These are phyloP conservation scores for Schizotus pectinicornis DNA, from an alignment of 2,888 invertebrate species.

Conservation along the genomic window DNA sequence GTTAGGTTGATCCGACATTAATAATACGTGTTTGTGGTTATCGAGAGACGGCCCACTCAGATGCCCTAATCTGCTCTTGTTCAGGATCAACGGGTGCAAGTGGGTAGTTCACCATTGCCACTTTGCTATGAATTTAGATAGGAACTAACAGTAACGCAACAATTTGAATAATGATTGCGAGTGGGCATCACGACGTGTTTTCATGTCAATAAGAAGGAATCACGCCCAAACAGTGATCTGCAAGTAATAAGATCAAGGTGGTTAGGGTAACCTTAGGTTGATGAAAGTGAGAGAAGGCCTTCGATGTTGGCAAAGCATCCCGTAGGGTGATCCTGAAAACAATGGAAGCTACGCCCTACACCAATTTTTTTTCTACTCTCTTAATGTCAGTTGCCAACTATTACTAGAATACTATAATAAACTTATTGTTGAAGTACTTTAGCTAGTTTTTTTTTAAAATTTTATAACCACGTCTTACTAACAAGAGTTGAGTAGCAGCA, in stretches of 20 bases:
- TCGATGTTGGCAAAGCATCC: background rate
- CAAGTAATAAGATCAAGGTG: slow-evolving; percentile 25
- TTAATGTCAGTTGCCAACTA: too few relatives aligned
- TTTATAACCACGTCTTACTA: too few relatives aligned
- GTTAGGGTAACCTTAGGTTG: slow-evolving; percentile 16
- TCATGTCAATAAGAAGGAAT: slow-evolving; percentile 3
- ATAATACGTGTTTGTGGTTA: background rate
- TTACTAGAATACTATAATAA: too few relatives aligned
- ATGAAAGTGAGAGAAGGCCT: slow-evolving; percentile 7
- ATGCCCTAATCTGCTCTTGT: slow-evolving; percentile 21
- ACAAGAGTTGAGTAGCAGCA: too few relatives aligned
- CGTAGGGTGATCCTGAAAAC: background rate
- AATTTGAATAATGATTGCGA: background rate
- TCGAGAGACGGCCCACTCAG: slow-evolving; percentile 10
- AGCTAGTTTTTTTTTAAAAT: too few relatives aligned
- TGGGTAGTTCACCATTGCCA: slow-evolving; percentile 20
- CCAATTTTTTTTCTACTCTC: too few relatives aligned
- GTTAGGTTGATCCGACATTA: too few relatives aligned
- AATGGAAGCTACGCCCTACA: too few relatives aligned
- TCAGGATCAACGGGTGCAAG: slow-evolving; percentile 15
- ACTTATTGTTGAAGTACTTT: too few relatives aligned
- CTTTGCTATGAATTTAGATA: slow-evolving; percentile 12
- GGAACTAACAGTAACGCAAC: slow-evolving; percentile 4
- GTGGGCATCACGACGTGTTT: slow-evolving; percentile 14
- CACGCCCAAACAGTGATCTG: slow-evolving; percentile 12